Base-by-base conservation (phyloP, 2,797 vertebrate species). In the Taenioides sp. region DNA sequence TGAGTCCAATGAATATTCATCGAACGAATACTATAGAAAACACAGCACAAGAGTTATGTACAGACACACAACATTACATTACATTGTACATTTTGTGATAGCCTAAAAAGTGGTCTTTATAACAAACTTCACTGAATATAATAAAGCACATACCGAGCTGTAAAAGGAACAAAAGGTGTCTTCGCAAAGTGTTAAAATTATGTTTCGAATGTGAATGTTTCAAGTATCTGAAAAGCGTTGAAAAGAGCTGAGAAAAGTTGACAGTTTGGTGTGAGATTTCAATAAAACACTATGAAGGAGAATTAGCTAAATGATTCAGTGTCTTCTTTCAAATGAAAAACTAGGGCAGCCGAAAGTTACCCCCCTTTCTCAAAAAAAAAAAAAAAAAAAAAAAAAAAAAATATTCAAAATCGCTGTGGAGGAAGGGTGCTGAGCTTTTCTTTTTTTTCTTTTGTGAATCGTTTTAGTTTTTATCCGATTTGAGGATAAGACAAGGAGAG, bases 51-150 rank as follows among this genome's bases (percentile, higher is more conserved):
- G 85, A 92, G 86, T 92, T 37, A 92, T 93, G 85, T 94, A 93
- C 89, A 92, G 93, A 93, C 89, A 92, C 88, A 87, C 83, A 71
- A 79, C 43, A n/a, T 7, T 65, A 65, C 43, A 83, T 93, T 92
- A 95, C 92, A 93, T 91, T 89, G 90, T 89, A 91, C 87, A 92
- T 75, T 82, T 81, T 76, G 74, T 84, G 80, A 88, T 85, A 87
- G 83, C 81, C 85, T 84, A 76, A 84, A 90, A 88, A 87, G 73
- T 73, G 78, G 77, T 79, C 74, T 71, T 80, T 90, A 82, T 88
- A 88, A 87, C 86, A 91, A 91, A 89, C 83, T 80, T 84, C 84
- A 91, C 86, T 88, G 86, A 87, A 88, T 87, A 90, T 88, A 88
- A 90, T 79, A 86, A 90, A 92, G 80, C 86, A 91, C 84, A 70